Conservation (phyloP, 1,140 invertebrate genomes). For the Popillia japonica region DNA sequence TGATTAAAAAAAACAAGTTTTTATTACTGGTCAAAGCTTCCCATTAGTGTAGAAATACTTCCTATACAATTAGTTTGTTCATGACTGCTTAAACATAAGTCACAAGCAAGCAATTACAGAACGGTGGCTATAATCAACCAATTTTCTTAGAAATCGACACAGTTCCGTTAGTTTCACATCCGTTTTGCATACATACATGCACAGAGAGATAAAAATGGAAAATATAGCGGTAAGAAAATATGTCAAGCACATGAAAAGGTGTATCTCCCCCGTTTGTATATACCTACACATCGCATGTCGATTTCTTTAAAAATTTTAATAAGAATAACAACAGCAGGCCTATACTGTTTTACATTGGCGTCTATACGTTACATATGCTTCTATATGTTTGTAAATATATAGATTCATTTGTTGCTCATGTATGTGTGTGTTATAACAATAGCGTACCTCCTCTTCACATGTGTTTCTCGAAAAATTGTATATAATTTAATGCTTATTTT, state of each 20-base stretch:
- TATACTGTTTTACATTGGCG: background rate
- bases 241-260: conserved; percentile 29
- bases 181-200: conserved; percentile 2
- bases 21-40: background rate
- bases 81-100: conserved; percentile 15
- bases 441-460: conserved; percentile 49
- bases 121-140: conserved; percentile 7
- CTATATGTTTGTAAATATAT: background rate
- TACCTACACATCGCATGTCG: conserved; percentile 20
- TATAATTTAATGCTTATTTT: conserved; percentile 56
- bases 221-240: conserved; percentile 34
- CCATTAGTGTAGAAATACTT: background rate
- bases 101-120: conserved; percentile 13
- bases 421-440: conserved; percentile 46
- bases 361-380: conserved; percentile 4
- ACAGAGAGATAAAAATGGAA: background rate
- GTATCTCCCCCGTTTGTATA: background rate
- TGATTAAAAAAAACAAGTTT: too few species aligned
- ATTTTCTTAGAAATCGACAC: conserved; percentile 29
- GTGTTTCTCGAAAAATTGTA: conserved; percentile 56
- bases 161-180: conserved; percentile 31
- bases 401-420: background rate
- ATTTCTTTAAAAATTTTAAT: conserved; percentile 17
- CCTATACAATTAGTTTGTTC: conserved; percentile 18
- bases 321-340: conserved; percentile 25